A percentile compares a stretch with the other conserved stretches of the same genome.
Evolutionary conservation across 2,888 invertebrate species (phyloP).

Genomic region (Seladonia tumulorum): DNA sequence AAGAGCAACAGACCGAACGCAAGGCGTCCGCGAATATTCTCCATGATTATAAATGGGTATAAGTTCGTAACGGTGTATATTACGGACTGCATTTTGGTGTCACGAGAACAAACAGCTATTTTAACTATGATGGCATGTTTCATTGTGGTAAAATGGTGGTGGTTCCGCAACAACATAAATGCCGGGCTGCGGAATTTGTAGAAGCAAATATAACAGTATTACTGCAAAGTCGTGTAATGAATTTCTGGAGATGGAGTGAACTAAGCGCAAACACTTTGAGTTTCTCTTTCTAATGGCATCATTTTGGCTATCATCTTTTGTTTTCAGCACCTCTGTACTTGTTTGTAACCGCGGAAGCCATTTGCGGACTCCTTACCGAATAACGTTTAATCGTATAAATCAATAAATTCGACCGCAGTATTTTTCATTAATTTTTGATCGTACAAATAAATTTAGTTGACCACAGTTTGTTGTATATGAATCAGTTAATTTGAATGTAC

Average conservation of each 20-base stretch:
- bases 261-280: background rate
- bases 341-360: background rate
- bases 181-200: background rate
- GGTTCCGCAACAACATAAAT: background rate
- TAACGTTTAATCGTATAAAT: too few relatives aligned
- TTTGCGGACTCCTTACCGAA: too few relatives aligned
- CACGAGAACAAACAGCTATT: background rate
- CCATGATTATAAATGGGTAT: background rate
- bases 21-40: background rate
- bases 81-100: background rate
- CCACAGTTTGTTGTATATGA: background rate
- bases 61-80: background rate
- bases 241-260: background rate
- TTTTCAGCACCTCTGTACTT: background rate
- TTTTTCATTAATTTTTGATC: background rate
- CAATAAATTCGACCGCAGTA: too few relatives aligned
- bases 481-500: background rate
- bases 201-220: background rate
- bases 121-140: background rate
- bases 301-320: background rate
- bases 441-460: too few relatives aligned
- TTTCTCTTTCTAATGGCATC: background rate
- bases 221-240: background rate
- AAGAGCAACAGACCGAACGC: background rate
- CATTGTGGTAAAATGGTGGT: background rate